phyloP scores from a whole-genome alignment of 2,113 vertebrate genomes.

The Macheiramphus alcinus region DNA sequence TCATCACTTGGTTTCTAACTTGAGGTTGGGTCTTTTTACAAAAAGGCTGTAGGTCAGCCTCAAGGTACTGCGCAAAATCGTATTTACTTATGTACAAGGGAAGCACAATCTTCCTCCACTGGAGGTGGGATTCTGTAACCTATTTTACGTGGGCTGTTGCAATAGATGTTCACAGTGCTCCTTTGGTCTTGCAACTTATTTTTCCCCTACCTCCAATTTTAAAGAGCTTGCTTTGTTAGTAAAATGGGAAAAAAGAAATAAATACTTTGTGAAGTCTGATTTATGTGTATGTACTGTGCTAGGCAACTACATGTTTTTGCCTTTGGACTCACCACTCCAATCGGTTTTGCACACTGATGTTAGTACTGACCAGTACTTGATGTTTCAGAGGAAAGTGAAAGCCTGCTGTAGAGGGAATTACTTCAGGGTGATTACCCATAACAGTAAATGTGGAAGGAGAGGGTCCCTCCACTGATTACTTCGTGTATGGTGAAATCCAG shows the following conservation, averaged over 20 bases:
- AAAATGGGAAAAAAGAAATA: background rate
- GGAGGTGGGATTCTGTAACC: background rate
- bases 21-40: background rate
- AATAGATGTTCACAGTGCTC: background rate
- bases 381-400: background rate
- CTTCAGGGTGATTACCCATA: background rate
- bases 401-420: background rate
- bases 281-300: fast-evolving
- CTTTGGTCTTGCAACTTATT: background rate
- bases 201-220: background rate
- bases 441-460: background rate
- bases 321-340: fast-evolving
- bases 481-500: background rate
- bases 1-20: background rate
- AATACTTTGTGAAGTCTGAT: background rate
- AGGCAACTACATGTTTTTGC: background rate
- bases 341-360: background rate
- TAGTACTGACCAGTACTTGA: background rate
- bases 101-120: background rate
- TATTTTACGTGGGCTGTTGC: background rate
- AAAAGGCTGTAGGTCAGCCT: background rate
- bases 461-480: background rate
- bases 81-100: background rate
- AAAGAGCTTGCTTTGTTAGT: background rate
- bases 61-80: background rate